Conservation (phyloP, 1,140 invertebrate species). For the Bicyclus anynana region DNA sequence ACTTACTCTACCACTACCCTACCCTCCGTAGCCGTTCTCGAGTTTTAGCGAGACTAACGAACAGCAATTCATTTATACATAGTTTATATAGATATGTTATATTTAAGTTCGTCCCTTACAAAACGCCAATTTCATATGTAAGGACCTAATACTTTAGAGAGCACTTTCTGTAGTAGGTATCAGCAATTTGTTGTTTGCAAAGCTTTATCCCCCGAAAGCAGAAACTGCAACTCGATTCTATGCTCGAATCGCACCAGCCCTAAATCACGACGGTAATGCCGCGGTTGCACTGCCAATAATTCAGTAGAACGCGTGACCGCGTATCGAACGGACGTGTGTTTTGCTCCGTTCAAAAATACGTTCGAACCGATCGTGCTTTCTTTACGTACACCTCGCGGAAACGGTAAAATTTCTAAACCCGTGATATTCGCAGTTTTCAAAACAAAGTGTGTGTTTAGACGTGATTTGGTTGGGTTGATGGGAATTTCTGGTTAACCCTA, state of each 20-base stretch:
- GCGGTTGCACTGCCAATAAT: conserved; percentile 51
- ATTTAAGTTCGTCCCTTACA: too few species aligned
- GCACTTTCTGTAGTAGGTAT: too few species aligned
- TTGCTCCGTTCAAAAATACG: neutral
- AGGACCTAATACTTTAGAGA: too few species aligned
- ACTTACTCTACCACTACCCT: too few species aligned
- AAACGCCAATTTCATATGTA: too few species aligned
- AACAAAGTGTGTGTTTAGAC: conserved; percentile 19
- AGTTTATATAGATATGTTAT: too few species aligned
- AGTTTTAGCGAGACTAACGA: too few species aligned
- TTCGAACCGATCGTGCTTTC: conserved; percentile 3
- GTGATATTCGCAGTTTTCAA: conserved; percentile 8
- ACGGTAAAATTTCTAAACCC: conserved; percentile 14
- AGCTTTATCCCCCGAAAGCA: neutral
- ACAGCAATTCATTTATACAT: too few species aligned
- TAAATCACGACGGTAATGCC: conserved; percentile 28
- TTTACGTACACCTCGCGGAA: conserved; percentile 9
- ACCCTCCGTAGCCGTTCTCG: too few species aligned
- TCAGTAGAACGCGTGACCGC: conserved; percentile 63
- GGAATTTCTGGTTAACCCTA: neutral
- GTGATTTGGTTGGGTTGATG: conserved; percentile 14
- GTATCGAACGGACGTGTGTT: conserved; percentile 38
- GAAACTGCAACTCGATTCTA: neutral
- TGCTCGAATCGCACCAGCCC: conserved; percentile 6
- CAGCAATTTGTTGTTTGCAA: neutral